Base-by-base conservation (phyloP, 2,113 vertebrate genomes). In the Atractosteus spatula region DNA sequence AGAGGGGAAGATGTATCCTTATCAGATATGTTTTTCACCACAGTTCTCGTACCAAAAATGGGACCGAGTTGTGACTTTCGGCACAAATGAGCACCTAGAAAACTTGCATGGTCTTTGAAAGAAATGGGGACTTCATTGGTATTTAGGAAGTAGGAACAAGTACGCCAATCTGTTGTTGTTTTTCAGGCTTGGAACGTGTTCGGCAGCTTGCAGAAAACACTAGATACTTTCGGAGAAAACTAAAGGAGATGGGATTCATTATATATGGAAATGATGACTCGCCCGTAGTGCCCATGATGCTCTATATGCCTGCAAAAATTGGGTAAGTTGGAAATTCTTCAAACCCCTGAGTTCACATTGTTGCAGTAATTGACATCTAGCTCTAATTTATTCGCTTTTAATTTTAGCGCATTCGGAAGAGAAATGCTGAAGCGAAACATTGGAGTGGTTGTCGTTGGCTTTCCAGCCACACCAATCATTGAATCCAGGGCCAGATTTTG, bases 241-340 rank as follows among this genome's bases (percentile, higher is more conserved):
- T 99, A 74, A 88, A 89, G 3, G 91, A 95, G 57, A 93, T 95
- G 94, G 97, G 97, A 71, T 96, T 99, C 82, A 98, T 98, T 78
- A 96, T 96, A 84, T 99, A 99, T 41, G 97, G 97, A 74, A 99
- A 98, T 76, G 92, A 95, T 57, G 94, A 98, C 78, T 99, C 97
- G 0, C 97, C 97, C 0, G 94, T 98, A 51, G 93, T 98, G 61
- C 97, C 97, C 77, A 80, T 99, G 81, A 98, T 99, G 97, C 90
- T 99, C 41, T 99, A 99, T 79, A 98, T 99, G 97, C 97, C 96
- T 8, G 97, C 96, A 80, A 99, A 99, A 86, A 96, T 98, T 55
- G 96, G 96, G 97, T 98, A 81, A 0, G 83, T 82, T 76, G 70
- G 12, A 51, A 51, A 51, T 62, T 47, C 51, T 45, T 55, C n/a